Evolutionary conservation across 2,888 invertebrate genomes (phyloP).

Genomic region (Drosophila flavopinicola): DNA sequence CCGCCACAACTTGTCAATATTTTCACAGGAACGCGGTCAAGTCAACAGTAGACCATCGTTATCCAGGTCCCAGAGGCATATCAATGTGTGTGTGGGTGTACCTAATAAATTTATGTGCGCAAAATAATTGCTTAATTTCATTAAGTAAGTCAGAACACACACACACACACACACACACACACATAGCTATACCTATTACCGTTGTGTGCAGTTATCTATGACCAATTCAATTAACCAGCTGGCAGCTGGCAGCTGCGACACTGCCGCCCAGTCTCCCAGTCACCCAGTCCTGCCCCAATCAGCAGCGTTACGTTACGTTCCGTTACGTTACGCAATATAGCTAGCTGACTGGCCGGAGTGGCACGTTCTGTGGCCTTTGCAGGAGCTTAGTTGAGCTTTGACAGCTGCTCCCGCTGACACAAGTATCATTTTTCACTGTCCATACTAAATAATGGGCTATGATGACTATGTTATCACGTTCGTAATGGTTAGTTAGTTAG

Average conservation of each 20-base stretch:
- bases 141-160: constrained; percentile 62
- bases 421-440: constrained; percentile 53
- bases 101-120: constrained; percentile 70
- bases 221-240: constrained; percentile 73
- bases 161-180: background rate
- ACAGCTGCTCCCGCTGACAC: constrained; percentile 52
- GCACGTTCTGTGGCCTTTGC: constrained; percentile 37
- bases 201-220: constrained; percentile 61
- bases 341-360: constrained; percentile 1
- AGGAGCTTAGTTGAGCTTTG: constrained; percentile 46
- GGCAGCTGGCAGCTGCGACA: constrained; percentile 50
- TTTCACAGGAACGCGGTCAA: constrained; percentile 51
- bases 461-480: constrained; percentile 13
- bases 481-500: background rate
- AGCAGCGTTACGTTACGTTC: background rate
- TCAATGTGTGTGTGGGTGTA: constrained; percentile 21
- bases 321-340: constrained; percentile 4
- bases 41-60: constrained; percentile 52
- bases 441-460: constrained; percentile 32
- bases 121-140: constrained; percentile 77
- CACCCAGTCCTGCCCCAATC: constrained; percentile 14
- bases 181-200: constrained; percentile 29
- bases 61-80: constrained; percentile 10
- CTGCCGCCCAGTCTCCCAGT: too few relatives aligned
- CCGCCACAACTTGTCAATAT: constrained; percentile 50